Evolutionary conservation across 2,113 vertebrate genomes (phyloP), one percentile per base, ranked within the genome.

Genomic region (Brachyhypopomus occidentalis): DNA sequence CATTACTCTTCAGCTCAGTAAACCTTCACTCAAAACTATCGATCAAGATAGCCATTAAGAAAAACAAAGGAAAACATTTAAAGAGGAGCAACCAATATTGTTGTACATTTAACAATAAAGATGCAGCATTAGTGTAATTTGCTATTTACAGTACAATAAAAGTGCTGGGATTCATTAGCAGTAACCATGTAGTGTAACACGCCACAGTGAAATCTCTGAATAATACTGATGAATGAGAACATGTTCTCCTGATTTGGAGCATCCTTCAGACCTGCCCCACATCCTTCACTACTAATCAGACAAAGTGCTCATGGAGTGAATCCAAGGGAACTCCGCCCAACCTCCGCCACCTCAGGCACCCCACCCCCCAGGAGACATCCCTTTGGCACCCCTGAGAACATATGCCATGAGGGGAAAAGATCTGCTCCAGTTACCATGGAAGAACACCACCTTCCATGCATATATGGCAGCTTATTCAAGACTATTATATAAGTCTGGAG

Each of bases 401-500:
- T 19, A 38, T 69, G 30, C 63, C 56, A 30, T 45, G 71, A 67
- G 64, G 25, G 71, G 11, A 4, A 16, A 2, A 60, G 30, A 70
- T 70, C 64, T 69, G 64, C 74, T 81, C 55, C 72, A 74, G 45
- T 64, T 73, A 23, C 63, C 8, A 79, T 64, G 23, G 27, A 67
- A 80, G 25, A 73, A 63, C 45, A 66, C 45, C 45, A 2, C 56
- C 59, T 12, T 22, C 48, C 12, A 30, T 45, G 36, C 30, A 20
- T 16, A 4, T 12, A 78, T 30, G 30, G 2, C 30, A 69, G 63
- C 36, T 76, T 34, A 23, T 36, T 45, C 48, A 69, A 60, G 5
- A 55, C 36, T 59, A 72, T 95, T 89, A 99, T 81, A 99, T 98
- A 86, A 99, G 96, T 89, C 97, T 92, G 71, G 98, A 98, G 89